Conservation (phyloP, 2,113 vertebrate genomes). For the Ailuropoda melanoleuca region DNA sequence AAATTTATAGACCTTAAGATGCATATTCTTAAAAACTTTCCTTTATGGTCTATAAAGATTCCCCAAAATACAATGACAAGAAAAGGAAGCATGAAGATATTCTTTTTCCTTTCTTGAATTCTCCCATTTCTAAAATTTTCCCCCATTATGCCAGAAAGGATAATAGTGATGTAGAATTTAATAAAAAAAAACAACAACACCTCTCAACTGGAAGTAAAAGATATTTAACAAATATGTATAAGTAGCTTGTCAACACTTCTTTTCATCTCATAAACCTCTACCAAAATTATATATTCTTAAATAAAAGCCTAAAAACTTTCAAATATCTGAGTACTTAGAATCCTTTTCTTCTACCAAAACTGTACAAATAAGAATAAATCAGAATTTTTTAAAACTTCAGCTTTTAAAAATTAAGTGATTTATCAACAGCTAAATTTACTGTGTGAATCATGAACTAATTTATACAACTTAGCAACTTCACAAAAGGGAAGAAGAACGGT, state of each 20-base stretch:
- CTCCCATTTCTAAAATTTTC: background rate
- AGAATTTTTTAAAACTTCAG: background rate
- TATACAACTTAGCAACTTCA: constrained; percentile 21
- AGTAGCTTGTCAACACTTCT: constrained; percentile 40
- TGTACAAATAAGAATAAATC: constrained; percentile 47
- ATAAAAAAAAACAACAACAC: constrained; percentile 12
- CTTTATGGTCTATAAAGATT: background rate
- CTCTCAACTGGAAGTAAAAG: background rate
- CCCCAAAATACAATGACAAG: background rate
- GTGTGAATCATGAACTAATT: constrained; percentile 30
- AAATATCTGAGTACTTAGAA: constrained; percentile 60
- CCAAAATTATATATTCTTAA: constrained; percentile 58
- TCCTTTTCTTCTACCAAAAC: constrained; percentile 46
- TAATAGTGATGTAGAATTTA: constrained; percentile 28
- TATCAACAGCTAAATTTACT: constrained; percentile 40
- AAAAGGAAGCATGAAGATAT: background rate
- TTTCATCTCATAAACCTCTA: constrained; percentile 41
- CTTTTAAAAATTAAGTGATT: constrained; percentile 42
- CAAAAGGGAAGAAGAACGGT: background rate
- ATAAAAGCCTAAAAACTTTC: constrained; percentile 42
- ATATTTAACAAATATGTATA: constrained; percentile 24
- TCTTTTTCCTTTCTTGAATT: constrained; percentile 33
- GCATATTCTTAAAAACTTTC: background rate
- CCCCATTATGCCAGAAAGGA: background rate
- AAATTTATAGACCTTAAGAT: constrained; percentile 31